Conservation (phyloP, 2,797 vertebrate genomes). For the Microtus californicus region DNA sequence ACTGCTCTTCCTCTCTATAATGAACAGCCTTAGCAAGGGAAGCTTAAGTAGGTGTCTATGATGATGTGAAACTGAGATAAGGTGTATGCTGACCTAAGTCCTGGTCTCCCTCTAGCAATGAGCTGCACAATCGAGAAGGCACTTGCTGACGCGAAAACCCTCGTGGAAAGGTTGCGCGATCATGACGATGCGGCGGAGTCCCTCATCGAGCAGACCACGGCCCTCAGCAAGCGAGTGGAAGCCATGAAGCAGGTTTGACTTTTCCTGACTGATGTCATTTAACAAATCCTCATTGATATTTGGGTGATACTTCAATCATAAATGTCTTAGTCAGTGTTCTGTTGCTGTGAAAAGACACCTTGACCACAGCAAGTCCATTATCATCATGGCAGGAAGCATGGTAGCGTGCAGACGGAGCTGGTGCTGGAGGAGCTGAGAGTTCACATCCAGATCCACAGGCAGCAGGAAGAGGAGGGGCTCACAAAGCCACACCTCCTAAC, state of each 20-base stretch:
- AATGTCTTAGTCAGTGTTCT: background rate
- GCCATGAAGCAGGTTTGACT: constrained; percentile 96
- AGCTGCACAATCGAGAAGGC: constrained; percentile 97
- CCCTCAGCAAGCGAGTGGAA: constrained; percentile 96
- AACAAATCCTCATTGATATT: background rate
- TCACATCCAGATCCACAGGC: no score
- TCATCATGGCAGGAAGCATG: background rate
- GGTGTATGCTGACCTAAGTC: no score
- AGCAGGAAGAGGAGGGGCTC: background rate
- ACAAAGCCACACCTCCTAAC: background rate
- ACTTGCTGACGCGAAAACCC: constrained; percentile 95
- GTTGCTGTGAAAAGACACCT: no score
- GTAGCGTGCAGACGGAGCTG: background rate
- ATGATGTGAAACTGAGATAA: background rate
- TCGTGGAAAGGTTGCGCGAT: constrained; percentile 96
- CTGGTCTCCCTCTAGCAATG: constrained; percentile 90
- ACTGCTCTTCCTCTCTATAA: background rate
- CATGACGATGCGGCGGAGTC: constrained; percentile 98
- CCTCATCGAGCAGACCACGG: constrained; percentile 97
- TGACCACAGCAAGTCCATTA: background rate
- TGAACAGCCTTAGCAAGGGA: background rate
- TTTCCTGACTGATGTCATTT: background rate
- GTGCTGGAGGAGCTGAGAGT: background rate
- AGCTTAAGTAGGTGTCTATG: background rate
- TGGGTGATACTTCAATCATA: background rate